Evolutionary conservation across 1,140 invertebrate species (phyloP).

Genomic region (Formica exsecta): DNA sequence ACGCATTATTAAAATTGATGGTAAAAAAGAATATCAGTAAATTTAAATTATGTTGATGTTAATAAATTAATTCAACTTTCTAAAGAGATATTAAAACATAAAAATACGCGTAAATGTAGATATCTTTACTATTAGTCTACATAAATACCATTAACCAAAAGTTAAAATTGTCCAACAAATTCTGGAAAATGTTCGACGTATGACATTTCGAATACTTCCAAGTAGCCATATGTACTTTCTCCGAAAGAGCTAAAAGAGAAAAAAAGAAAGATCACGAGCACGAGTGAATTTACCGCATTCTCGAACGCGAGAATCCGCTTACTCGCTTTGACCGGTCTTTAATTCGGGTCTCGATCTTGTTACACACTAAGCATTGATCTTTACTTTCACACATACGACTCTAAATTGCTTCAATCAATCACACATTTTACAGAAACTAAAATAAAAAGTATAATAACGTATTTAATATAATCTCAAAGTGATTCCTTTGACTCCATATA

Average conservation of each 20-base stretch:
- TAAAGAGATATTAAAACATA: not conserved
- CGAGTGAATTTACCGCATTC: constrained; percentile 31
- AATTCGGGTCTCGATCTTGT: constrained; percentile 17
- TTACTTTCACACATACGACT: not conserved
- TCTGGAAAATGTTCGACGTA: constrained; percentile 58
- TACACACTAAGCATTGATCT: not conserved
- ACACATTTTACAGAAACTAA: not conserved
- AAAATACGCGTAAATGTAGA: no score
- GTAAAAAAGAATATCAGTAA: not conserved
- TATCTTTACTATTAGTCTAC: no score
- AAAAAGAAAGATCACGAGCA: constrained; percentile 57
- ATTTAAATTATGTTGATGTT: no score
- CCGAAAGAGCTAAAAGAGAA: constrained; percentile 38
- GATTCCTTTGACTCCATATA: no score
- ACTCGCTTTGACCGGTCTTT: constrained; percentile 29
- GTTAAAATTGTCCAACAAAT: constrained; percentile 5
- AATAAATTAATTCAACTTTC: not conserved
- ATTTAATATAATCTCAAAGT: no score
- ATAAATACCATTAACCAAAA: no score
- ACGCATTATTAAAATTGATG: not conserved
- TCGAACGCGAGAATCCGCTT: constrained; percentile 45
- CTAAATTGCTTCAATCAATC: not conserved
- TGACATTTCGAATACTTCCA: constrained; percentile 42
- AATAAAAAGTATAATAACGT: not conserved
- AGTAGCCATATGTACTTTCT: constrained; percentile 67